Evolutionary conservation across 2,888 invertebrate genomes (phyloP), one percentile per base, ranked within the genome.

Genomic region (Drosophila kambysellisi): DNA sequence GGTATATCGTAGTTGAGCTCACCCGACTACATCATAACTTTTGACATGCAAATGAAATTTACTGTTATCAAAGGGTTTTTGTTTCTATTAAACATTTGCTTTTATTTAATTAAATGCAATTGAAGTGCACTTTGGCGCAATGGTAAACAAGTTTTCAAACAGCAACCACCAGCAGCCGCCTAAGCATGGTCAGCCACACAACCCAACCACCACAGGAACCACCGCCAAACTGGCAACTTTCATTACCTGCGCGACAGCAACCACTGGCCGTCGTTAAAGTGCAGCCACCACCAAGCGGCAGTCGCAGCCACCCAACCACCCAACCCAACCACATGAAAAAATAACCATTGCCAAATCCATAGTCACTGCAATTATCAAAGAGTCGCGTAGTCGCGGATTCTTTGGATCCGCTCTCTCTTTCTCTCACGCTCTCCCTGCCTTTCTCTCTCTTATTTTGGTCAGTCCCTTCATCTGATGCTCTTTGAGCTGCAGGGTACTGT

Each of bases 111-210:
- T 82, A 90, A 83, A 90, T 88, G 87, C 87, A 88, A 68, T 77
- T 89, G 74, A 89, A 88, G 90, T 89, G 87, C 91, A 90, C 91
- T 90, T 87, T 66, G 68, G 57, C 66, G 62, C 64, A 62, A 60
- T 60, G 70, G 53, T 65, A 65, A 75, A 70, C 66, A 75, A 64
- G 62, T 66, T 73, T 79, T 11, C 62, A 70, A 74, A 56, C 61
- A 79, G 61, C 57, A 57, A 57, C 67, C 75, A 73, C 66, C 80
- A 67, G 59, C 32, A 57, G n/a, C n/a, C 37, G 30, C 35, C 51
- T 50, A 58, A 69, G 54, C 52, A 37, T 51, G 25, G 54, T 11
- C 25, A 32, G 30, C 39, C 25, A 25, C 46, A 53, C 4, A 41
- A 58, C 35, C 59, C 52, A 20, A 60, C 33, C n/a, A 37, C 4